Base-by-base conservation (phyloP, 2,113 vertebrate genomes). In the Tylochromis polylepis region DNA sequence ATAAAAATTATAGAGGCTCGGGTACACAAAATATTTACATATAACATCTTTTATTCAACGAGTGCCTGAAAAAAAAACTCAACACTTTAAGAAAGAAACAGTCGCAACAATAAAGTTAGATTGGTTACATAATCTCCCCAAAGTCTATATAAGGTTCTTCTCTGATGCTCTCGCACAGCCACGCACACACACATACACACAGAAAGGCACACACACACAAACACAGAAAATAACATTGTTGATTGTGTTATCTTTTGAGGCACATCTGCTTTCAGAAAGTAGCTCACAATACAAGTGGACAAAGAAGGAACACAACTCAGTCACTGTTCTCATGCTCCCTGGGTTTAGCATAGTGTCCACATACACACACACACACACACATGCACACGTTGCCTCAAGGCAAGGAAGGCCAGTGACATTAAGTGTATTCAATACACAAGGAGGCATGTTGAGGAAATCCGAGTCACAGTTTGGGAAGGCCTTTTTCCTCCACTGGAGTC, bases 41-140 rank as follows among this genome's bases (percentile, higher is more conserved):
- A 79, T 72, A 85, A 70, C 56, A 82, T 89, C 22, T 84, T 96
- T 96, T 94, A 95, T 95, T 96, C 82, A 93, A 94, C 34, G 65
- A 88, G 92, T 94, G 92, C 55, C 81, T 88, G 27, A 88, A 87
- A 91, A 87, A 91, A 94, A 94, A 4, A 58, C 51, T 83, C 34
- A 85, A 93, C 67, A 89, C 18, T 93, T 86, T 86, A 85, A 91
- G 89, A 90, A 92, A 91, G 84, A 72, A 87, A 90, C 70, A 93
- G 79, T 88, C 83, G 59, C 29, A 89, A 89, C 81, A 90, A 53
- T 55, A 92, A 86, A 87, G 80, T 89, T 72, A 89, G 59, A 90
- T 56, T 84, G 79, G 92, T 85, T 88, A 91, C 84, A 82, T 57
- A 60, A 85, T 65, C 16, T 9, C 80, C 22, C 53, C 8, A 53